Evolutionary conservation across 2,888 invertebrate genomes (phyloP), one percentile per base, ranked within the genome.

Genomic region (Cerceris rybyensis): DNA sequence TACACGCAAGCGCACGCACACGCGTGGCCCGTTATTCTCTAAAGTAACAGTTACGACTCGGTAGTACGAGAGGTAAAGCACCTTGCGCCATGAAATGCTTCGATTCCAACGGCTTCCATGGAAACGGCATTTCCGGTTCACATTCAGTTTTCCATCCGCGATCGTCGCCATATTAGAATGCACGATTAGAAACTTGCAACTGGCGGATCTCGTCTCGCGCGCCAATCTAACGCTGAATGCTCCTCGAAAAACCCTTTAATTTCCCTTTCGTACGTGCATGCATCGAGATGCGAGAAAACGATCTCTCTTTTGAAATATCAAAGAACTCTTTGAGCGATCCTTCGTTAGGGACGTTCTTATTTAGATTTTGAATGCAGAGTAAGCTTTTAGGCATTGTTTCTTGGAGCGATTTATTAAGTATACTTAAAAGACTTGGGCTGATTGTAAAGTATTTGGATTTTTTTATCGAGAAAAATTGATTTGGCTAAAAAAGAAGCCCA

Each of bases 91-190:
- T 66, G 72, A 65, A 71, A 68, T 67, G 76, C 64, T 86, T 88
- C 85, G 86, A 87, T 87, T 85, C 86, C 75, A 81, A 85, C 81
- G 82, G 84, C 75, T 82, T 81, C 87, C 87, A 83, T 88, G 88
- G 87, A 88, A 87, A 88, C 88, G 86, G 80, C 82, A 81, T 84
- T 88, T 88, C 88, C 88, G 88, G 88, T 88, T 88, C 86, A 88
- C 88, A 88, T 88, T 86, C 82, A 80, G 80, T 82, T 83, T 80
- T 80, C 86, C 79, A 81, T 81, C 69, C 86, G 75, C 66, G 76
- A 78, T 69, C 78, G 79, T 28, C 28, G 28, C 28, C 28, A 28
- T 28, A 28, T 80, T 84, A 80, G 87, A 86, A 84, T 84, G 83
- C 80, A 83, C 66, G 83, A 88, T 88, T 88, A 88, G 86, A 88